phyloP scores from a whole-genome alignment of 2,113 vertebrate species.

The Panthera leo region DNA sequence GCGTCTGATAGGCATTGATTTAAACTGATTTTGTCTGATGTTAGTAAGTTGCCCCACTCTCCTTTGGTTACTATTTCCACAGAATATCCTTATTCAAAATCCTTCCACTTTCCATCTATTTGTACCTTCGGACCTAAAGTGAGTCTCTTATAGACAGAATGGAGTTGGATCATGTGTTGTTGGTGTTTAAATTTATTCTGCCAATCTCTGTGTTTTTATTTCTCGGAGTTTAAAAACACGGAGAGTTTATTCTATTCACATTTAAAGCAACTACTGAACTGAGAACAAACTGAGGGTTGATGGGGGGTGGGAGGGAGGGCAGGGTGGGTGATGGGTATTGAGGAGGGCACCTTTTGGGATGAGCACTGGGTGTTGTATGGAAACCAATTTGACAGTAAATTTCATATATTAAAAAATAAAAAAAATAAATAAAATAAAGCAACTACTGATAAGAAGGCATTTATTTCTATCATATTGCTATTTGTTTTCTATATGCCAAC shows the following conservation, averaged over 20 bases:
- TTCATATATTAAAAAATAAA: no score
- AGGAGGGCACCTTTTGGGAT: no score
- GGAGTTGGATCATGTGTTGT: background rate
- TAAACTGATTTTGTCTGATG: background rate
- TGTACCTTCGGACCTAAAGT: background rate
- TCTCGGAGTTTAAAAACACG: no score
- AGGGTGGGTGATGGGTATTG: no score
- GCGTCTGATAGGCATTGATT: background rate
- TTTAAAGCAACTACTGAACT: background rate
- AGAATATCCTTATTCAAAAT: no score
- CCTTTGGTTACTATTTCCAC: background rate
- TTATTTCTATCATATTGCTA: background rate
- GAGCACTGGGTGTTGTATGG: no score
- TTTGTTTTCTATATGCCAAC: background rate
- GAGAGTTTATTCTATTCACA: background rate
- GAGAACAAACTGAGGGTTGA: no score
- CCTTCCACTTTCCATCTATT: background rate
- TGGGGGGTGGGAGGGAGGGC: no score
- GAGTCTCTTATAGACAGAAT: background rate
- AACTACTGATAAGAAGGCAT: background rate
- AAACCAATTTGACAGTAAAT: no score
- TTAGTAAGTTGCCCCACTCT: background rate
- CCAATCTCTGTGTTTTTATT: background rate
- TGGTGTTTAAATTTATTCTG: background rate
- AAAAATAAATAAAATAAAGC: background rate